A percentile compares a stretch with the other conserved stretches of the same genome.
Evolutionary conservation across 2,797 vertebrate species (phyloP).

Genomic region (Falco naumanni): DNA sequence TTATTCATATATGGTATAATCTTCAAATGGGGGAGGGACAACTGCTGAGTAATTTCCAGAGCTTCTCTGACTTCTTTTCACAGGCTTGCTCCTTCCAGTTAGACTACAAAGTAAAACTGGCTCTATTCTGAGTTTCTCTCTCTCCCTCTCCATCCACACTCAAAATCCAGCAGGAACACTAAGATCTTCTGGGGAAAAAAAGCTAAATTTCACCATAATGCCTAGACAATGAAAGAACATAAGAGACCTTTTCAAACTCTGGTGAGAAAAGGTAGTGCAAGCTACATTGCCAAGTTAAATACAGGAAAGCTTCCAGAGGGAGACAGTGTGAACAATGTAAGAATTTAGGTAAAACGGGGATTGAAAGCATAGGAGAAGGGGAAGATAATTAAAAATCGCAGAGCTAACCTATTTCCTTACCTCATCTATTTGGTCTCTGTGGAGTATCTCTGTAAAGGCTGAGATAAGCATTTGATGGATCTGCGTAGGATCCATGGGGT

Average conservation of each 20-base stretch:
- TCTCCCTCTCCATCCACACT: background rate
- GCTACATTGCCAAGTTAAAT: background rate
- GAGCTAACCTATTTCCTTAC: background rate
- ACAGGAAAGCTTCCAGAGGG: background rate
- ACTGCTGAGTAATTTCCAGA: background rate
- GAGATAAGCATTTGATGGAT: background rate
- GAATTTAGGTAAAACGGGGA: background rate
- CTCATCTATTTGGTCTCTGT: background rate
- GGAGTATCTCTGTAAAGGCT: background rate
- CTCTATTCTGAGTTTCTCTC: background rate
- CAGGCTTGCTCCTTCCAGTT: background rate
- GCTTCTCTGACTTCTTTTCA: background rate
- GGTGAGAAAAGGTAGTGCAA: background rate
- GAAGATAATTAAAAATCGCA: conserved; percentile 17
- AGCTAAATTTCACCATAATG: background rate
- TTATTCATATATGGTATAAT: background rate
- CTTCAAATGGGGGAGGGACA: background rate
- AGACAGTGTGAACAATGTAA: background rate
- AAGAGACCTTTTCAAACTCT: background rate
- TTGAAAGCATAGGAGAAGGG: background rate
- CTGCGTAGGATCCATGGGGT: background rate
- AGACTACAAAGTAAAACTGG: background rate
- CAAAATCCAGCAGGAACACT: background rate
- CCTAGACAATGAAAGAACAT: background rate
- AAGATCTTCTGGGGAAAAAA: background rate